Evolutionary conservation across 1,140 invertebrate species (phyloP), one percentile per base, ranked within the genome.

Genomic region (Drosophila nigromelanica): DNA sequence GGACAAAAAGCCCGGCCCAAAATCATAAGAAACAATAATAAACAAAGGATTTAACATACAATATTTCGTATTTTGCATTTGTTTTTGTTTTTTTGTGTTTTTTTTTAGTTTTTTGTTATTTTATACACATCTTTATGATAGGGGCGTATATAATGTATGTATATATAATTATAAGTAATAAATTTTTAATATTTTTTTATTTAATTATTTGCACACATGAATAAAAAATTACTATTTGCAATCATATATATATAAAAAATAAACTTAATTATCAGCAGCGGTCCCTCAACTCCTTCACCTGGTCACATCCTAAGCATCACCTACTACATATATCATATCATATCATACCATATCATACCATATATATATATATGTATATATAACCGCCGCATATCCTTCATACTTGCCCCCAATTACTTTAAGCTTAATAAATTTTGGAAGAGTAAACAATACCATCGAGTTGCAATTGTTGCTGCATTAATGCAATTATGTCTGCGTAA

Each of bases 231-330:
- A 89, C 83, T 89, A 89, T 89, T 89, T 89, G 85, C 83, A 89
- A 89, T 89, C 82, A 86, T 86, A 86, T 87, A 82, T 87, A 89
- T 89, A 89, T 89, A 89, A 83, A 89, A 87, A 89, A 89, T 89
- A 89, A 89, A 89, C 83, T 89, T 89, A 89, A 89, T 89, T 89
- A 86, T 85, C 83, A 78, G 74, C 76, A 76, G 61, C 73, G 73
- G 52, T 48, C 67, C 68, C 63, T 82, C 69, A 62, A 33, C 30
- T 6, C 30, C 30, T 33, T 66, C 18, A 18, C 18, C 74, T 63
- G 39, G 42, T 77, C 55, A 64, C 77, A 47, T 76, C 33, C 67
- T 73, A 62, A 76, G 21, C 62, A 51, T 62, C 63, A 60, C 39
- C 62, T 59, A 35, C 30, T 33, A 50, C 70, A 30, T 40, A 27